A percentile compares a stretch with the other conserved stretches of the same genome.
Conservation (phyloP, 1,140 invertebrate species). For the Whitmania pigra region DNA sequence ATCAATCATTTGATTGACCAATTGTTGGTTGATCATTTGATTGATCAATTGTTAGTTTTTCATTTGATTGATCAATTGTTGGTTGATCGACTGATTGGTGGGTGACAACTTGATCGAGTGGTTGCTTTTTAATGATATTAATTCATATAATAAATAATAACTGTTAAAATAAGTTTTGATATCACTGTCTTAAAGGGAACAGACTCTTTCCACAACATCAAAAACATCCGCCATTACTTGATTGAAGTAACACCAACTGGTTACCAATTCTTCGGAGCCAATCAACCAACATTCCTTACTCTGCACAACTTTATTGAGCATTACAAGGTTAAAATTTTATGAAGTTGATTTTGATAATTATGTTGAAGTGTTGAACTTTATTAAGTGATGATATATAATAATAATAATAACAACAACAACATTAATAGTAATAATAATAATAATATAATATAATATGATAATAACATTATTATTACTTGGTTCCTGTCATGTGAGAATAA, state of each 20-base stretch:
- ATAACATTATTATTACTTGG: too few relatives aligned
- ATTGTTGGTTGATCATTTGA: background rate
- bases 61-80: background rate
- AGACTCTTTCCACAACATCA: background rate
- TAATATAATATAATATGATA: too few relatives aligned
- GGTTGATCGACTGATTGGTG: too few relatives aligned
- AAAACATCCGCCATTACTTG: conserved; percentile 1
- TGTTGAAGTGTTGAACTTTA: background rate
- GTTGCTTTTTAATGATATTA: background rate
- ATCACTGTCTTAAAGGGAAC: background rate
- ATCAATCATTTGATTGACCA: background rate
- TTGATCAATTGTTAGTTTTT: background rate
- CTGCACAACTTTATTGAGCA: background rate
- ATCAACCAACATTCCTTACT: background rate
- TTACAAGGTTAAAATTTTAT: background rate
- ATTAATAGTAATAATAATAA: too few relatives aligned
- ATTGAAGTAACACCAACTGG: background rate
- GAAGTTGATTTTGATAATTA: background rate
- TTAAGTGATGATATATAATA: background rate
- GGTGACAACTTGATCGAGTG: too few relatives aligned
- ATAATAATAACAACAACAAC: background rate
- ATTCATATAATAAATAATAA: background rate
- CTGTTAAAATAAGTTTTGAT: too few relatives aligned
- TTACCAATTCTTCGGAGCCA: conserved; percentile 5
- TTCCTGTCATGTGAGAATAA: too few relatives aligned